These are phyloP conservation scores for Aulostomus chinensis DNA, from an alignment of 2,797 vertebrate species.

Conservation along the genomic window DNA sequence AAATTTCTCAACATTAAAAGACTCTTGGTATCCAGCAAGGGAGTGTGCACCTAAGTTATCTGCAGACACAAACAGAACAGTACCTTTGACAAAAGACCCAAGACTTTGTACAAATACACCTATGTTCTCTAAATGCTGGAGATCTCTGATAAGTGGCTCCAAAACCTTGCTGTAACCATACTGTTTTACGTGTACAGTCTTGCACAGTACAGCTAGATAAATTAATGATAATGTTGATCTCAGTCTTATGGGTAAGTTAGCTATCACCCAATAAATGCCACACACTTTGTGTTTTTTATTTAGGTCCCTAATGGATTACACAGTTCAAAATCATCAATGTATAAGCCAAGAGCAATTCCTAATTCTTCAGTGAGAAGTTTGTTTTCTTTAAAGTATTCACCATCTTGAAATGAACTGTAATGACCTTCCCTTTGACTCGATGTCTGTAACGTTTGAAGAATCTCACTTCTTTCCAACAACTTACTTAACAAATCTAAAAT, in stretches of 20 bases:
- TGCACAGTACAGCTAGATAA: constrained; percentile 2
- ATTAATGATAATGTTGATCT: constrained; percentile 14
- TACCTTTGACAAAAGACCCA: no score
- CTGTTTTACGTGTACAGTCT: constrained; percentile 11
- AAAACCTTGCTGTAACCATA: constrained; percentile 3
- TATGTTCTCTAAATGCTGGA: neutral
- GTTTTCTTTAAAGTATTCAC: no score
- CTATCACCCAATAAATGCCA: constrained; percentile 37
- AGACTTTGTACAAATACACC: no score
- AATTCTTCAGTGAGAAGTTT: no score
- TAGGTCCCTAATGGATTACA: neutral
- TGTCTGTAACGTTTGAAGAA: constrained; percentile 20
- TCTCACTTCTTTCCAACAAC: constrained; percentile 28
- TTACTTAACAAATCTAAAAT: no score
- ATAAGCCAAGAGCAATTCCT: no score
- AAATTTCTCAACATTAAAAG: no score
- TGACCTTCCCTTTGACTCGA: constrained; percentile 1
- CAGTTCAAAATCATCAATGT: neutral
- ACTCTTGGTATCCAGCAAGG: no score
- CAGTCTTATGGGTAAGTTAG: constrained; percentile 19
- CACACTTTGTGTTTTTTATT: constrained; percentile 20
- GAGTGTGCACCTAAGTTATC: no score
- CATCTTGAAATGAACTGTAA: no score
- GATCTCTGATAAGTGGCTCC: no score
- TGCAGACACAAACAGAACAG: no score